A percentile compares a stretch with the other conserved stretches of the same genome.
Evolutionary conservation across 23 tunicate species (phyloP).

Genomic region (Trididemnum clinides): DNA sequence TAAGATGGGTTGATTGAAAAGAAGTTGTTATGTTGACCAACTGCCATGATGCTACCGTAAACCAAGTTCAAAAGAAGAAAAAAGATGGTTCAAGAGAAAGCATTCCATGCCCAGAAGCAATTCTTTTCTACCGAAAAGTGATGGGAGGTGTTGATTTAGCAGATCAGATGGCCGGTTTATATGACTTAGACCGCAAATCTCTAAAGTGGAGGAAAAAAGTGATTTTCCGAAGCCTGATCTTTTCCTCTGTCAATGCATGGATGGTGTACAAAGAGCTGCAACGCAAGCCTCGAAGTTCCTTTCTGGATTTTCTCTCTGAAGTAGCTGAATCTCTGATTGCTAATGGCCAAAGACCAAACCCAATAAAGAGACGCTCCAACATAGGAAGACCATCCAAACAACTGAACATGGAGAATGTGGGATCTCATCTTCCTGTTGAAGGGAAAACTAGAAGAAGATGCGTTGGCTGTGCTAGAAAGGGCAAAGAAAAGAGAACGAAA

Average conservation of each 20-base stretch:
- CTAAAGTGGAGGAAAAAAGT: conserved; percentile 34
- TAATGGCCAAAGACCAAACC: conserved; percentile 9
- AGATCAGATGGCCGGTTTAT: conserved; percentile 44
- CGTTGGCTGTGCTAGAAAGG: conserved; percentile 13
- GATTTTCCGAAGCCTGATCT: conserved; percentile 4
- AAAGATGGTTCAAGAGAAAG: conserved; percentile 34
- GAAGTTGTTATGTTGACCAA: conserved; percentile 28
- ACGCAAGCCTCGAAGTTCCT: neutral
- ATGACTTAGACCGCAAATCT: conserved; percentile 37
- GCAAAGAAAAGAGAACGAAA: conserved; percentile 25
- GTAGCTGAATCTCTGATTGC: conserved; percentile 25
- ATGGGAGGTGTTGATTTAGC: conserved; percentile 46
- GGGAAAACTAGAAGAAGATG: conserved; percentile 36
- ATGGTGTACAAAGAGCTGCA: conserved; percentile 35
- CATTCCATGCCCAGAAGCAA: conserved; percentile 42
- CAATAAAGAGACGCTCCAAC: neutral
- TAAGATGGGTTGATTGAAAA: conserved; percentile 18
- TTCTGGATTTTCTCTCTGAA: conserved; percentile 21
- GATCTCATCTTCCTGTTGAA: conserved; percentile 24
- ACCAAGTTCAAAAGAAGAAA: conserved; percentile 24
- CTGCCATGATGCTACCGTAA: conserved; percentile 21
- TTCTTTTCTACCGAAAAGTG: conserved; percentile 13
- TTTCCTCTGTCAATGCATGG: conserved; percentile 33
- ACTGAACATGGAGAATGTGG: conserved; percentile 24
- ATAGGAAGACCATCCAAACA: conserved; percentile 36